Conservation (phyloP, 2,113 vertebrate species). For the Nothocercus nigrocapillus region DNA sequence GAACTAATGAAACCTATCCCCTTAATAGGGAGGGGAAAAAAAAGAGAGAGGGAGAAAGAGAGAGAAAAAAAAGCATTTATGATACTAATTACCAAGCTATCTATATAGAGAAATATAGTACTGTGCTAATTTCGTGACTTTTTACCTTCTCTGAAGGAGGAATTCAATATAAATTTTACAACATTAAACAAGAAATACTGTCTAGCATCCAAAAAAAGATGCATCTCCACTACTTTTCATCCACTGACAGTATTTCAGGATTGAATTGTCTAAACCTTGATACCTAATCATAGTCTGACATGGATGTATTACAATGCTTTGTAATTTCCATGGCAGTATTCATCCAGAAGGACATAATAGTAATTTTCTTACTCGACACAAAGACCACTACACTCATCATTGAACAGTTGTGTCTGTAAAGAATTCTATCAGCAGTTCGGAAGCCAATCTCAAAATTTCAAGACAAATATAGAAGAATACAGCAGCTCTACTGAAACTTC, state of each 20-base stretch:
- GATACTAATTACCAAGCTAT: not conserved
- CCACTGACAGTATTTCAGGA: not conserved
- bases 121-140: not conserved
- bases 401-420: conserved; percentile 1
- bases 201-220: not conserved
- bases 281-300: not conserved
- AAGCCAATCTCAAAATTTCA: not conserved
- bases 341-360: not conserved
- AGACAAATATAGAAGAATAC: not conserved
- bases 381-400: not conserved
- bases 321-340: not conserved
- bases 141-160: not conserved
- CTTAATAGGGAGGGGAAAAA: not conserved
- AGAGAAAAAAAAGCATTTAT: not conserved
- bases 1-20: not conserved
- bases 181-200: not conserved
- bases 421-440: not conserved
- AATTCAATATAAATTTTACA: not conserved
- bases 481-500: not conserved
- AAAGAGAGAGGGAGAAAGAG: not conserved
- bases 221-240: not conserved
- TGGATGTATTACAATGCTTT: not conserved
- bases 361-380: not conserved
- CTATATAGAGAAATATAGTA: not conserved
- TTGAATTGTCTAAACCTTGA: not conserved